Conservation (phyloP, 2,113 vertebrate genomes). For the Tachysurus fulvidraco region DNA sequence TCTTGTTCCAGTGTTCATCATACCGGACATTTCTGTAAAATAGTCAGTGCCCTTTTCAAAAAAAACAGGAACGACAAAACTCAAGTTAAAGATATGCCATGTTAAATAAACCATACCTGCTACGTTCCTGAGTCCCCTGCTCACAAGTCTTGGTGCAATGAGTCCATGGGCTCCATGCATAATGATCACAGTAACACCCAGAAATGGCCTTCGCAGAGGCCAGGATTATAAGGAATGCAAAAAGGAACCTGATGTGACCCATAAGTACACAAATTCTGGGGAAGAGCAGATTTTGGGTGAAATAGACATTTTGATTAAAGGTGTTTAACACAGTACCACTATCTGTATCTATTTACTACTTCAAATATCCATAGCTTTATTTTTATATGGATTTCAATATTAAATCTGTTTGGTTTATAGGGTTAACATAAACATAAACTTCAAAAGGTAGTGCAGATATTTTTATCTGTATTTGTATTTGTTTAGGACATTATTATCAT, state of each 20-base stretch:
- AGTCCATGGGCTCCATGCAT: constrained; percentile 82
- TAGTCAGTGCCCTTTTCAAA: not conserved
- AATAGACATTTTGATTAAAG: not conserved
- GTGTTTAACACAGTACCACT: not conserved
- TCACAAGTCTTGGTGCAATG: constrained; percentile 84
- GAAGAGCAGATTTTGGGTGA: not conserved
- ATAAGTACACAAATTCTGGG: constrained; percentile 51
- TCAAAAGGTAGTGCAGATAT: too few relatives aligned
- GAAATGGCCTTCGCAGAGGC: constrained; percentile 55
- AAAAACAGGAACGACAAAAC: not conserved
- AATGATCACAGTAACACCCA: constrained; percentile 85
- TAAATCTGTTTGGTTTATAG: not conserved
- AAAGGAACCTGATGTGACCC: constrained; percentile 46
- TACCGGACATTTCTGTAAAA: constrained; percentile 68
- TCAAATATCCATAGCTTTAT: not conserved
- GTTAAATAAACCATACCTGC: constrained; percentile 31
- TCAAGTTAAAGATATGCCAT: not conserved
- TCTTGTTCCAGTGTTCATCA: constrained; percentile 76
- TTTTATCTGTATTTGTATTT: too few relatives aligned
- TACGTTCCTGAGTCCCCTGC: constrained; percentile 78
- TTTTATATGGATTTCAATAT: not conserved
- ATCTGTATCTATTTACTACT: not conserved
- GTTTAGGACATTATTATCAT: too few relatives aligned
- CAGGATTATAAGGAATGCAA: constrained; percentile 67
- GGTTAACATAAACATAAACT: too few relatives aligned